phyloP scores from a whole-genome alignment of 2,113 vertebrate species.

The Archilochus colubris region DNA sequence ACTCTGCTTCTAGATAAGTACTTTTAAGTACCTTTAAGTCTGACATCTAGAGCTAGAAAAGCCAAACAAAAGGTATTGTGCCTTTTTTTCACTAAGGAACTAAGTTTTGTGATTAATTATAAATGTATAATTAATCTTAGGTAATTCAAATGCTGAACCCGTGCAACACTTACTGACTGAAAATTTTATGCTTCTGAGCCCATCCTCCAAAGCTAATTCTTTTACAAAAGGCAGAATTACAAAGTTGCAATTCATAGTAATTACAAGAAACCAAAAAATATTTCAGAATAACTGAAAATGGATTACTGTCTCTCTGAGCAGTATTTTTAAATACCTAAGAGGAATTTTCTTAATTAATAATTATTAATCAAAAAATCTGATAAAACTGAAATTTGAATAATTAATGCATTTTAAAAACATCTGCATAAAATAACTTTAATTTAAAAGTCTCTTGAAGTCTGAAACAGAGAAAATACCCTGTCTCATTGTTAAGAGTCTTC shows the following conservation, averaged over 20 bases:
- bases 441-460: neutral
- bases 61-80: neutral
- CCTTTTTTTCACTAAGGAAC: neutral
- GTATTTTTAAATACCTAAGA: neutral
- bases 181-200: neutral
- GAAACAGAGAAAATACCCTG: neutral
- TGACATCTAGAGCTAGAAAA: neutral
- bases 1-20: neutral
- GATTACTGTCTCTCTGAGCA: neutral
- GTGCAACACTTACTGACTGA: neutral
- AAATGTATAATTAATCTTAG: neutral
- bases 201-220: neutral
- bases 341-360: neutral
- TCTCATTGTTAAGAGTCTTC: neutral
- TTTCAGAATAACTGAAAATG: neutral
- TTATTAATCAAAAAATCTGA: neutral
- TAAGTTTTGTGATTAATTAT: neutral
- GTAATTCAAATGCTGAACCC: neutral
- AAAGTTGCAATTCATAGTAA: neutral
- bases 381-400: neutral
- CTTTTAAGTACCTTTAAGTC: neutral
- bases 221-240: neutral
- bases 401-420: neutral
- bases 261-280: neutral
- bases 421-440: neutral